A percentile compares a stretch with the other conserved stretches of the same genome.
phyloP scores from a whole-genome alignment of 2,888 invertebrate species.

The Ichneumon xanthorius region DNA sequence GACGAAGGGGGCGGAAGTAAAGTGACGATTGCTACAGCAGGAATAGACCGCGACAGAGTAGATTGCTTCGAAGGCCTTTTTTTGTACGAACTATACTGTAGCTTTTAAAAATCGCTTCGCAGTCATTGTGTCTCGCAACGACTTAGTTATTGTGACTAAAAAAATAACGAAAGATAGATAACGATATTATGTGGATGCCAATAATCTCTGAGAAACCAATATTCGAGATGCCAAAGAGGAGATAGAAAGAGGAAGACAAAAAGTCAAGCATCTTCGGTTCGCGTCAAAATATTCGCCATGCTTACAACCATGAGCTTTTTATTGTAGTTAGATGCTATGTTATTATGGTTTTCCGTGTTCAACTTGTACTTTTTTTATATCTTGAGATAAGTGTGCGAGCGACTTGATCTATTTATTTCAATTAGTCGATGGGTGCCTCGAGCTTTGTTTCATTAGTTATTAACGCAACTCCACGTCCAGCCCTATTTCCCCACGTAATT shows the following conservation, averaged over 20 bases:
- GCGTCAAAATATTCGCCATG: constrained; percentile 23
- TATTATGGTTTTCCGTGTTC: constrained; percentile 44
- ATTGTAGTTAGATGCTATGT: constrained; percentile 23
- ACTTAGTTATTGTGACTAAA: constrained; percentile 1
- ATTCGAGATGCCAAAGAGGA: constrained; percentile 47
- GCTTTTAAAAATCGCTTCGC: constrained; percentile 23
- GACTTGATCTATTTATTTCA: constrained; percentile 60
- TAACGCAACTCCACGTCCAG: constrained; percentile 6
- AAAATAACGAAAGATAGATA: constrained; percentile 36
- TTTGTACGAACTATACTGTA: constrained; percentile 55
- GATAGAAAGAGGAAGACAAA: neutral
- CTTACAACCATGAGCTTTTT: constrained; percentile 36
- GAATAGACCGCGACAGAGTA: constrained; percentile 34
- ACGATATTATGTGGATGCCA: constrained; percentile 3
- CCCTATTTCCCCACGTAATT: constrained; percentile 46
- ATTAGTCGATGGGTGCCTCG: constrained; percentile 17
- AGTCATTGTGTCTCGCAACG: constrained; percentile 45
- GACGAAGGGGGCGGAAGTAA: neutral
- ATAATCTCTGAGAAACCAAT: constrained; percentile 32
- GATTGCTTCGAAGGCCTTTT: constrained; percentile 35
- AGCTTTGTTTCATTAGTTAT: constrained; percentile 35
- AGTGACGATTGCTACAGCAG: constrained; percentile 17
- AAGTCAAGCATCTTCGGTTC: constrained; percentile 28
- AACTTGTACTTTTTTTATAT: constrained; percentile 49
- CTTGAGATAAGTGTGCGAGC: constrained; percentile 39